phyloP scores from a whole-genome alignment of 2,888 invertebrate species.

The Chrysolina oricalcia region DNA sequence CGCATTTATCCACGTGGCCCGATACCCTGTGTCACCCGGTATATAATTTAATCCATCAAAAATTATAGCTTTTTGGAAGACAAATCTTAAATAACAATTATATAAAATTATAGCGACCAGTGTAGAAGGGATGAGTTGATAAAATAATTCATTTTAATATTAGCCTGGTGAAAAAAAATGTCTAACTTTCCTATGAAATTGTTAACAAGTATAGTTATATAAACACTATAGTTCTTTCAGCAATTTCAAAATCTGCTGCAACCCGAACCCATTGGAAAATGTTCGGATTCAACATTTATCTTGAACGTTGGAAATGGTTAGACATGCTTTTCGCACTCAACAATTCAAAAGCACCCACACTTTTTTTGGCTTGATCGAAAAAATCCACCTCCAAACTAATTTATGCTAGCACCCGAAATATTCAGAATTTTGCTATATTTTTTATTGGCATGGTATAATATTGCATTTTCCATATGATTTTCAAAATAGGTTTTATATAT shows the following conservation, averaged over 20 bases:
- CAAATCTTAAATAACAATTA: too few relatives aligned
- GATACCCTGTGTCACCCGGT: too few relatives aligned
- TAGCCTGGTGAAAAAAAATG: too few relatives aligned
- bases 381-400: neutral
- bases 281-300: conserved; percentile 11
- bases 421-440: neutral
- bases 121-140: too few relatives aligned
- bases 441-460: neutral
- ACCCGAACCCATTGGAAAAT: conserved; percentile 25
- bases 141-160: too few relatives aligned
- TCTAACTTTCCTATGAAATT: neutral
- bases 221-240: conserved; percentile 12
- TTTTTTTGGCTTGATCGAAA: neutral
- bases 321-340: conserved; percentile 23
- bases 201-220: too few relatives aligned
- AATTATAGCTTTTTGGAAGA: too few relatives aligned
- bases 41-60: too few relatives aligned
- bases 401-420: conserved; percentile 11
- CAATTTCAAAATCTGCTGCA: conserved; percentile 30
- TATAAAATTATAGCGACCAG: too few relatives aligned
- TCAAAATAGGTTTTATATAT: neutral
- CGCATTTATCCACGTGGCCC: too few relatives aligned
- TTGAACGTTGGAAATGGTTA: conserved; percentile 31
- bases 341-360: conserved; percentile 2
- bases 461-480: neutral